A percentile compares a stretch with the other conserved stretches of the same genome.
These are phyloP conservation scores for Nowickia ferox DNA, from an alignment of 2,888 invertebrate genomes.

Conservation along the genomic window DNA sequence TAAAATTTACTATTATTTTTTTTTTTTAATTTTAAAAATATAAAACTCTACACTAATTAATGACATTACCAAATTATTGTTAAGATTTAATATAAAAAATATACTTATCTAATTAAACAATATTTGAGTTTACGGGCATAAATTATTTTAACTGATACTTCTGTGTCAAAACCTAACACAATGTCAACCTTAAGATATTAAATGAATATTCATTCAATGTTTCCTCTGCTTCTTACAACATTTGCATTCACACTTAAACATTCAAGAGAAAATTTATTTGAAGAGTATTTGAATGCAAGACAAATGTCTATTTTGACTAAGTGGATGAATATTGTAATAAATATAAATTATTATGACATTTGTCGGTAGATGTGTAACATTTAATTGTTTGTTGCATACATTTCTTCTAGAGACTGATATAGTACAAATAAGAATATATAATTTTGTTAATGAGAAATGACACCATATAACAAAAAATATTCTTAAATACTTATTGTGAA, in stretches of 20 bases:
- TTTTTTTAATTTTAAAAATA: too few species aligned
- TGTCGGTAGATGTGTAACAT: neutral
- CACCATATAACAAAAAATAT: too few species aligned
- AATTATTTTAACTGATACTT: neutral
- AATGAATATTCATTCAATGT: constrained; percentile 6
- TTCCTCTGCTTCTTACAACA: constrained; percentile 10
- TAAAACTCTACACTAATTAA: too few species aligned
- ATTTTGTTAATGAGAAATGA: too few species aligned
- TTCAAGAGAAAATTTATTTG: neutral
- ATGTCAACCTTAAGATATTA: neutral
- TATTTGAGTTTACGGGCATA: neutral
- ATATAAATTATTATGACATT: constrained; percentile 58
- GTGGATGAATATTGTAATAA: constrained; percentile 59
- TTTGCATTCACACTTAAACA: neutral
- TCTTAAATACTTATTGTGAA: too few species aligned
- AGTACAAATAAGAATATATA: too few species aligned
- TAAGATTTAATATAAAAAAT: too few species aligned
- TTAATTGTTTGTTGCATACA: neutral
- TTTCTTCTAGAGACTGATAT: neutral
- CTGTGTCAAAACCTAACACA: neutral
- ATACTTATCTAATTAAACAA: too few species aligned
- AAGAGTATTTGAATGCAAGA: constrained; percentile 26
- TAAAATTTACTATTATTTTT: too few species aligned
- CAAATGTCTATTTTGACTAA: constrained; percentile 26
- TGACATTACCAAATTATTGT: too few species aligned